Base-by-base conservation (phyloP, 2,888 invertebrate species). In the Eupithecia inturbata region DNA sequence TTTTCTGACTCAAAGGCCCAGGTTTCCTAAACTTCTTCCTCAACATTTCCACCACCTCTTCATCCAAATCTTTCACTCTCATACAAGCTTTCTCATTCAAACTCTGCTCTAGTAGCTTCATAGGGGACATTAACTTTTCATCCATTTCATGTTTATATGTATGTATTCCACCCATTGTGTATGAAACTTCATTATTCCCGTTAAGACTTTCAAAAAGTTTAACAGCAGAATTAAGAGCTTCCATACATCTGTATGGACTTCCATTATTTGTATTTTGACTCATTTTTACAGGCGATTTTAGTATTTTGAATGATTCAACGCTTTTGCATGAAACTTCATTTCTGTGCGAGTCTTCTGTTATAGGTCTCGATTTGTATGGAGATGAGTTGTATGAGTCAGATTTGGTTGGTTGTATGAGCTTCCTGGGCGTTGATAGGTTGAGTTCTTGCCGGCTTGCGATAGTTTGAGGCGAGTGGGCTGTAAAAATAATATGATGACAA, bases 1-100 rank as follows among this genome's bases (percentile, higher is more conserved):
- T 88, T 74, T 92, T 92, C 10, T 79, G 87, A n/a, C 85, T 78
- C 75, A 92, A 69, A 1, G 94, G 94, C 26, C 87, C 83, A 0
- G 94, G 94, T 39, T 87, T 91, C 6, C 73, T 84, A 0, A 92
- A 86, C 57, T 77, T 87, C 1, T 73, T 74, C 5, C 86, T 80
- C 28, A 92, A 73, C 0, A 79, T 79, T 0, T 84, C 84, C 0
- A 91, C 67, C 0, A 87, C 49, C 0, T 76, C 67, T 0, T 79
- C 78, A 12, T 83, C 79, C 4, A 86, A 66, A 16, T 82, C 78
- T 5, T 79, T 72, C 1, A 76, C 69, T 41, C 77, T 76, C 60
- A 73, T 75, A 53, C 69, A 66, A 73, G 78, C 26, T 57, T 83
- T 85, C 22, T 87, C 86, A 4, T 73, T 77, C 0, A 90, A 77